A percentile compares a stretch with the other conserved stretches of the same genome.
Evolutionary conservation across 2,888 invertebrate species (phyloP).

Genomic region (Tipula confusa): DNA sequence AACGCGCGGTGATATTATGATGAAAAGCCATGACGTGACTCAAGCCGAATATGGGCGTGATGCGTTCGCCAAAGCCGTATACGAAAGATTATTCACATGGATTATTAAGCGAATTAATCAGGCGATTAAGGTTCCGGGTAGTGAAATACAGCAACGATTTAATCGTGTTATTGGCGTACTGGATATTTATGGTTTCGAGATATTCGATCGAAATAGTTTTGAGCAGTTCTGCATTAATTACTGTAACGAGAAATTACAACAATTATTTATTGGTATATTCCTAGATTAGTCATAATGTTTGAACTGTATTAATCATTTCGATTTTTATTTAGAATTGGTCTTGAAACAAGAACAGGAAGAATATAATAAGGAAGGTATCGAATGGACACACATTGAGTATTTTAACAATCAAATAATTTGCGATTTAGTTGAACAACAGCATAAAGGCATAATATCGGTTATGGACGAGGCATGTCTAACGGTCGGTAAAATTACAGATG

Average conservation of each 20-base stretch:
- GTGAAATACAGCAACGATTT: constrained; percentile 45
- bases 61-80: constrained; percentile 92
- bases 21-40: constrained; percentile 78
- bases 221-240: constrained; percentile 99
- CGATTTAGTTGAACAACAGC: constrained; percentile 89
- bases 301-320: constrained; percentile 14
- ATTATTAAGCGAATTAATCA: constrained; percentile 88
- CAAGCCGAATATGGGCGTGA: constrained; percentile 87
- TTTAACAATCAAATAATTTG: constrained; percentile 95
- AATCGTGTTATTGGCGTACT: constrained; percentile 67
- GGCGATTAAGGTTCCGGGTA: constrained; percentile 73
- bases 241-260: constrained; percentile 97
- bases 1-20: constrained; percentile 87
- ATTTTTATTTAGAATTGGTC: constrained; percentile 70
- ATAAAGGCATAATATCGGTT: constrained; percentile 86
- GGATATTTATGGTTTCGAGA: constrained; percentile 98
- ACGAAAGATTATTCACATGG: constrained; percentile 92
- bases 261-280: constrained; percentile 82
- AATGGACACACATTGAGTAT: constrained; percentile 91
- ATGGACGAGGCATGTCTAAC: constrained; percentile 97
- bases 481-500: constrained; percentile 83
- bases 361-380: constrained; percentile 90
- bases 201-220: constrained; percentile 94
- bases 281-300: not conserved
- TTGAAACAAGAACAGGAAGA: constrained; percentile 98